Evolutionary conservation across 2,888 invertebrate genomes (phyloP), one percentile per base, ranked within the genome.

Genomic region (Teinopalpus imperialis): DNA sequence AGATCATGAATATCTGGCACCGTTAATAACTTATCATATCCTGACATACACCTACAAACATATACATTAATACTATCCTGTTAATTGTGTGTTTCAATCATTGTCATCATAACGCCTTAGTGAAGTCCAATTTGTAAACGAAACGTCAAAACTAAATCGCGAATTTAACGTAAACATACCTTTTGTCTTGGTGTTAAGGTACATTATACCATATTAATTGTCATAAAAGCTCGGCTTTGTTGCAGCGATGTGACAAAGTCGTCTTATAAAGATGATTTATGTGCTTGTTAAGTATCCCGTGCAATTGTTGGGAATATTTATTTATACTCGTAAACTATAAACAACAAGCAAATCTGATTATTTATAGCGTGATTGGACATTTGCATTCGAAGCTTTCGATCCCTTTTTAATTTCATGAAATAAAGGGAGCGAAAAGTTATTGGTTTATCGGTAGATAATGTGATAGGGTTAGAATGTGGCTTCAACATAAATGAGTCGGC

Each of bases 241-340:
- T 72, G 74, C 69, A 63, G 67, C 74, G 69, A 77, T 81, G 79
- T 83, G 85, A 87, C 87, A 87, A 85, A 81, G 79, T 85, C 85
- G 68, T 77, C 80, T 82, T 87, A 86, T 81, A 82, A 81, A 83
- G 66, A 83, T 87, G 87, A 87, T 86, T 82, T 86, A 86, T 83
- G 59, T 52, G 45, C 72, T 77, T 83, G 88, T 86, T 87, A 87
- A 88, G 86, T 87, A 86, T 77, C 74, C 80, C 71, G 71, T 73
- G 79, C 86, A 83, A 88, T 87, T 87, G 87, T 85, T 83, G 81
- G 74, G 78, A 77, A 83, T 85, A 83, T 86, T 87, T 86, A 87
- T 87, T 85, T 82, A 73, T 74, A 69, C 81, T 82, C 79, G 77
- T 82, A 80, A 83, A 82, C 78, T 85, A 81, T 85, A 86, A 86